phyloP scores from a whole-genome alignment of 2,888 invertebrate species.

The Lamproptera curius region DNA sequence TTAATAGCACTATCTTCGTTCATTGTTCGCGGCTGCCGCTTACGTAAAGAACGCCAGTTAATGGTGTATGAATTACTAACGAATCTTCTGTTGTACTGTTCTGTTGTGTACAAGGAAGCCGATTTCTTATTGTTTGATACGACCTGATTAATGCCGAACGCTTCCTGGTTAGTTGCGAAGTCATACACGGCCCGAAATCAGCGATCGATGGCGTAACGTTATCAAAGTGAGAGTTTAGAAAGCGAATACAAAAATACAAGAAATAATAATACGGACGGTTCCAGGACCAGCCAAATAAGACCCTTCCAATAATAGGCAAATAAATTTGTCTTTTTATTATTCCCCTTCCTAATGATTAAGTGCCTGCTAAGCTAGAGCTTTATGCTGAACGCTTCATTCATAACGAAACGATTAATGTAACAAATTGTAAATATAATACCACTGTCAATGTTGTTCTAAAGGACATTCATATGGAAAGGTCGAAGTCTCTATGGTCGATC shows the following conservation, averaged over 20 bases:
- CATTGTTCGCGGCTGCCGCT: slow-evolving; percentile 59
- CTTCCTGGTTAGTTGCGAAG: slow-evolving; percentile 16
- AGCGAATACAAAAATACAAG: no score
- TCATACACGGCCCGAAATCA: not conserved
- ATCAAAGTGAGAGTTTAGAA: no score
- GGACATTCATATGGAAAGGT: no score
- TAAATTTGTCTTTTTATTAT: no score
- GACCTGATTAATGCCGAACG: slow-evolving; percentile 30
- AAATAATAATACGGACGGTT: no score
- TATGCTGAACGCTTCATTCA: no score
- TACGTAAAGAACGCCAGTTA: slow-evolving; percentile 64
- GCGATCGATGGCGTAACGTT: not conserved
- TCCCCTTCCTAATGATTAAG: no score
- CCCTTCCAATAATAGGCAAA: no score
- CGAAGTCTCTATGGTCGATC: not conserved
- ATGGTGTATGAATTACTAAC: slow-evolving; percentile 66
- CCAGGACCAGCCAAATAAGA: no score
- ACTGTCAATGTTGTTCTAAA: no score
- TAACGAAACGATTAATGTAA: not conserved
- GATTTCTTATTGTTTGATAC: slow-evolving; percentile 53
- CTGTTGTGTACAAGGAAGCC: slow-evolving; percentile 57
- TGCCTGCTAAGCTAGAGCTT: no score
- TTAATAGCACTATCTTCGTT: slow-evolving; percentile 63
- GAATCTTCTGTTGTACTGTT: slow-evolving; percentile 48
- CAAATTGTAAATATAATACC: no score